Conservation (phyloP, 2,888 invertebrate genomes). For the Athetis lepigone region DNA sequence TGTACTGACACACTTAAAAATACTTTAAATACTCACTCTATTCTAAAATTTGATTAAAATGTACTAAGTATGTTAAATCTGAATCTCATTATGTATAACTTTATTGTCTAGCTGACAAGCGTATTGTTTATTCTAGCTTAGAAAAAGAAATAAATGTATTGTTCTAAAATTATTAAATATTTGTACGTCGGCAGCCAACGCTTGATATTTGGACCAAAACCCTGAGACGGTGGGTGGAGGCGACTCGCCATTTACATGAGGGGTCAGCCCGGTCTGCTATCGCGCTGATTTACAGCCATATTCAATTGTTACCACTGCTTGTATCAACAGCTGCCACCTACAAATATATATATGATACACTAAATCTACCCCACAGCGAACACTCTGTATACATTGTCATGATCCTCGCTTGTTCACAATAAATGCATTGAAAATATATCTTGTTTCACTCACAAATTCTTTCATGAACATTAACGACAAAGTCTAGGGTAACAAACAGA, state of each 20-base stretch:
- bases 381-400: slow-evolving; percentile 45
- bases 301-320: slow-evolving; percentile 87
- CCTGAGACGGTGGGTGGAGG: slow-evolving; percentile 75
- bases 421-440: slow-evolving; percentile 42
- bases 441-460: slow-evolving; percentile 37
- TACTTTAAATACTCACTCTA: no score
- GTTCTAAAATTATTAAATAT: slow-evolving; percentile 9
- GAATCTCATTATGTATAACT: no score
- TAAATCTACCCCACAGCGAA: slow-evolving; percentile 61
- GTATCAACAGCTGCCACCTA: slow-evolving; percentile 86
- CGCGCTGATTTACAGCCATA: slow-evolving; percentile 87
- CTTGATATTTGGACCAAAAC: slow-evolving; percentile 71
- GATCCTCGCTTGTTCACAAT: slow-evolving; percentile 41
- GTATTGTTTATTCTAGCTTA: no score
- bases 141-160: not conserved
- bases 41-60: no score
- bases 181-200: slow-evolving; percentile 53
- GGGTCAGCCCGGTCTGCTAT: slow-evolving; percentile 83
- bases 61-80: no score
- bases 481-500: slow-evolving; percentile 24
- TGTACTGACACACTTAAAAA: no score
- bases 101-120: no score
- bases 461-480: slow-evolving; percentile 15
- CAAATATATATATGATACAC: slow-evolving; percentile 78
- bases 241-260: slow-evolving; percentile 84